Evolutionary conservation across 2,113 vertebrate genomes (phyloP).

Genomic region (Rhea americana): DNA sequence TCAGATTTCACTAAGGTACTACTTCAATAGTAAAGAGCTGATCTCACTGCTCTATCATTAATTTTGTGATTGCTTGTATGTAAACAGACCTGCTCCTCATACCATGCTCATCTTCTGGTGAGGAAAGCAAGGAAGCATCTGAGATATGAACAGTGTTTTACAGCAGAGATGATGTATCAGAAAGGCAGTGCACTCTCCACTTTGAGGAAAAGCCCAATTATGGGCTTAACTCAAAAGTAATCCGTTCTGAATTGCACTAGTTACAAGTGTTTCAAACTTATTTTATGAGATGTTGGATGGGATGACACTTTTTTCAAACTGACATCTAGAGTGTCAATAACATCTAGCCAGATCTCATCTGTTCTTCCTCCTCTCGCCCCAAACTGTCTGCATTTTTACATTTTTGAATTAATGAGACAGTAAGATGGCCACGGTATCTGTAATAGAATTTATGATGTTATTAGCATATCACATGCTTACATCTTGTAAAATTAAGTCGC

Average conservation of each 20-base stretch:
- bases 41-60: background rate
- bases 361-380: background rate
- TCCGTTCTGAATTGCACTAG: accelerated
- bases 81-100: background rate
- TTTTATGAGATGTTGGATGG: background rate
- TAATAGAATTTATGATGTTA: background rate
- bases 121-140: background rate
- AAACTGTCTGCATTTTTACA: background rate
- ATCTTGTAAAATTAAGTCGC: background rate
- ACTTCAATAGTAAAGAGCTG: background rate
- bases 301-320: background rate
- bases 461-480: background rate
- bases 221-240: accelerated
- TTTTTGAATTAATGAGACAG: no score
- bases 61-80: background rate
- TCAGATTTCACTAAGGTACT: no score
- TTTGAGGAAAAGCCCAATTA: background rate
- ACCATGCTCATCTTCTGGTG: accelerated
- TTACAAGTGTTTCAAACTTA: background rate
- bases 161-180: background rate
- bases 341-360: background rate
- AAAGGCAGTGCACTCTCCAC: accelerated
- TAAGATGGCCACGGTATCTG: no score
- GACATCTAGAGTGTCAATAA: background rate
- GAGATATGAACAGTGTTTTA: background rate